Conservation (phyloP, 2,888 invertebrate species). For the Scaptomyza tumidula region DNA sequence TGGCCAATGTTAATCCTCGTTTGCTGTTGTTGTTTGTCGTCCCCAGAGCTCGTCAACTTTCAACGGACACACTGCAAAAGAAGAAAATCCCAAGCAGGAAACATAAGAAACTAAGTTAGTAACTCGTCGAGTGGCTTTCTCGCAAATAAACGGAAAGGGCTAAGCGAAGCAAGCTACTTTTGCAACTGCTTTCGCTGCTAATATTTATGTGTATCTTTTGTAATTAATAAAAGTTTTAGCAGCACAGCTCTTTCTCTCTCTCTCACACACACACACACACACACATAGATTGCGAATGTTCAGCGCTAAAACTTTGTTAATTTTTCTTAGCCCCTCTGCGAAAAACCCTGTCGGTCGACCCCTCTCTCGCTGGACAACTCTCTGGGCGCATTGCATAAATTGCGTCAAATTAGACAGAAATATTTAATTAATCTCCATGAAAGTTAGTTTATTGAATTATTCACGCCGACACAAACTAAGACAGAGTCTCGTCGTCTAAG, state of each 20-base stretch:
- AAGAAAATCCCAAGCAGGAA: slow-evolving; percentile 45
- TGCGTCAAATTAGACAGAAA: slow-evolving; percentile 80
- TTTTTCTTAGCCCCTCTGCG: slow-evolving; percentile 45
- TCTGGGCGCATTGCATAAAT: slow-evolving; percentile 69
- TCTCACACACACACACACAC: slow-evolving; percentile 22
- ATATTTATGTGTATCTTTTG: slow-evolving; percentile 76
- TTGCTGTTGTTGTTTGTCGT: slow-evolving; percentile 37
- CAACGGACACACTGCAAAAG: slow-evolving; percentile 46
- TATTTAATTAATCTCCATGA: slow-evolving; percentile 77
- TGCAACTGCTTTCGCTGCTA: slow-evolving; percentile 42
- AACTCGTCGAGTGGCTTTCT: slow-evolving; percentile 68
- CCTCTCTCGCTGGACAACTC: not conserved
- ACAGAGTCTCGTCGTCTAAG: slow-evolving; percentile 41
- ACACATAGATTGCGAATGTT: slow-evolving; percentile 11
- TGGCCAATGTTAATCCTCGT: slow-evolving; percentile 36
- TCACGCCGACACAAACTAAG: slow-evolving; percentile 46
- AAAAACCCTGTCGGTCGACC: not conserved
- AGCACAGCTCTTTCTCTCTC: slow-evolving; percentile 27
- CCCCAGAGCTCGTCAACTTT: slow-evolving; percentile 55
- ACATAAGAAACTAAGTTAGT: slow-evolving; percentile 70
- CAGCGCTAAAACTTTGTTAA: slow-evolving; percentile 64
- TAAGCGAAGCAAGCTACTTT: slow-evolving; percentile 41
- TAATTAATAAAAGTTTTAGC: slow-evolving; percentile 78
- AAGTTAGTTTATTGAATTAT: slow-evolving; percentile 77
- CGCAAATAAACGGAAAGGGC: slow-evolving; percentile 56